Conservation (phyloP, 1,140 invertebrate genomes). For the Drosophila grimshawi region DNA sequence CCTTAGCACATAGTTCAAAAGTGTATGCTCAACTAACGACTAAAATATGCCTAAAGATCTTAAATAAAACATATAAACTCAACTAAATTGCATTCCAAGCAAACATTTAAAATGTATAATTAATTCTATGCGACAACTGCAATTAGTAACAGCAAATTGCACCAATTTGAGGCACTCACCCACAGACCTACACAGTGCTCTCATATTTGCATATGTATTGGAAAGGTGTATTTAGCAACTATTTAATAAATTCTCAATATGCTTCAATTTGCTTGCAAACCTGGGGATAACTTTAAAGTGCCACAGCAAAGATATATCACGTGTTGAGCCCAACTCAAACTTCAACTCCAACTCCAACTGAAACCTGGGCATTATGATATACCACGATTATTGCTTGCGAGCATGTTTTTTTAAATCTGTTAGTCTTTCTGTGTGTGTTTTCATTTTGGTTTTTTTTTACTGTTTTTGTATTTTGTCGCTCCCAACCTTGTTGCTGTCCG, state of each 20-base stretch:
- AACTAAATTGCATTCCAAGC: neutral
- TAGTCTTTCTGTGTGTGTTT: constrained; percentile 20
- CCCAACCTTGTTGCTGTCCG: constrained; percentile 60
- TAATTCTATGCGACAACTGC: constrained; percentile 19
- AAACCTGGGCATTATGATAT: constrained; percentile 62
- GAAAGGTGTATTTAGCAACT: neutral
- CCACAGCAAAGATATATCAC: neutral
- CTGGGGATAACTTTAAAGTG: constrained; percentile 13
- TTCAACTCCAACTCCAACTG: neutral
- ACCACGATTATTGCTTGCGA: constrained; percentile 74
- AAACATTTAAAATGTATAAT: constrained; percentile 7
- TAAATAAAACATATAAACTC: neutral
- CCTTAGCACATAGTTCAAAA: constrained; percentile 16
- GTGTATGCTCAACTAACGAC: neutral
- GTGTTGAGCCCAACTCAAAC: constrained; percentile 15
- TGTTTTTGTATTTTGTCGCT: constrained; percentile 4
- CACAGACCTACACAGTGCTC: no score
- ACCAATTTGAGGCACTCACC: no score
- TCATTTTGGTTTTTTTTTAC: neutral
- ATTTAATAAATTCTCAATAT: neutral
- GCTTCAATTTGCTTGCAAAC: neutral
- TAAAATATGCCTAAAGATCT: neutral
- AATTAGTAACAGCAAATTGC: constrained; percentile 9
- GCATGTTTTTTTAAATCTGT: constrained; percentile 50
- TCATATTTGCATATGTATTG: no score